A percentile compares a stretch with the other conserved stretches of the same genome.
These are phyloP conservation scores for Alligator mississippiensis DNA, from an alignment of 2,113 vertebrate species.

Conservation along the genomic window DNA sequence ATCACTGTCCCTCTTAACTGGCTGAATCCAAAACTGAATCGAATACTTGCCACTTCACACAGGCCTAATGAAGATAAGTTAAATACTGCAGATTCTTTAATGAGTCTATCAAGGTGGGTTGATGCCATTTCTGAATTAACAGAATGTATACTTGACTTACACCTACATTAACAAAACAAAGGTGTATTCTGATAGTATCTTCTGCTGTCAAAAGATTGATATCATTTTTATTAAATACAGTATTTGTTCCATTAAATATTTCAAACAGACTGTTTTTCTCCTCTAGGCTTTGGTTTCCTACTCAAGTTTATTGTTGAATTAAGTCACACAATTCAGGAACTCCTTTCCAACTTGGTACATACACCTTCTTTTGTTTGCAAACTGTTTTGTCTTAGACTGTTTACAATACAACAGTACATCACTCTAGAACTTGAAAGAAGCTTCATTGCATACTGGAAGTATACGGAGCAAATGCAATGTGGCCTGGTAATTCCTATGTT, in stretches of 20 bases:
- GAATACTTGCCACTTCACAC: too few species aligned
- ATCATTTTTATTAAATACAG: not conserved
- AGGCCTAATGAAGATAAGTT: too few species aligned
- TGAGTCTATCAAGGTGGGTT: not conserved
- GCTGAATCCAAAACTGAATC: too few species aligned
- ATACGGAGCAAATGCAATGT: not conserved
- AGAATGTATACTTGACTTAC: not conserved
- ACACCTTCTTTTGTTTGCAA: not conserved
- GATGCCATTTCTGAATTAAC: not conserved
- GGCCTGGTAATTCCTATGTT: not conserved
- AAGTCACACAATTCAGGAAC: not conserved
- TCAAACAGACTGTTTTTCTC: not conserved
- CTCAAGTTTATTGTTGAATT: constrained; percentile 4
- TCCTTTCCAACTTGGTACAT: not conserved
- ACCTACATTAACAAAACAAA: not conserved
- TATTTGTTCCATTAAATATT: not conserved
- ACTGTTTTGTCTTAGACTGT: not conserved
- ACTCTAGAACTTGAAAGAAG: constrained; percentile 1
- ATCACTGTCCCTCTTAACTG: too few species aligned
- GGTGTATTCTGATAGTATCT: not conserved
- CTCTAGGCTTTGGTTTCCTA: not conserved
- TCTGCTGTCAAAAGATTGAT: not conserved
- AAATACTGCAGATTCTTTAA: not conserved
- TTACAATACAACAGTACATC: not conserved
- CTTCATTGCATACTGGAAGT: not conserved